Evolutionary conservation across 2,888 invertebrate species (phyloP), one percentile per base, ranked within the genome.

Genomic region (Congeria kusceri): DNA sequence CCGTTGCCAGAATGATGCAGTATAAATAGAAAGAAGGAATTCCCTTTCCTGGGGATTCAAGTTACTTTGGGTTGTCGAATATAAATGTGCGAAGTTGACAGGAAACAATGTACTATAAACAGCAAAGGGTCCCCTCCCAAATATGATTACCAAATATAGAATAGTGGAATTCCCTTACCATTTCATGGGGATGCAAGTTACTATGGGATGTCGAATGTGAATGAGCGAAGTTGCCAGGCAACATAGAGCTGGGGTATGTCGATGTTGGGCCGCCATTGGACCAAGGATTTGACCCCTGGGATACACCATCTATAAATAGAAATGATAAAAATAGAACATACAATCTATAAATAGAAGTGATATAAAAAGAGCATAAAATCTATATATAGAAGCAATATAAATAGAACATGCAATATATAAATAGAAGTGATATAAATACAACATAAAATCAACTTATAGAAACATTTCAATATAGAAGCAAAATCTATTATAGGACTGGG

Each of bases 191-290:
- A 87, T 93, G 93, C 89, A 93, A 92, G 78, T 87, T 90, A 79
- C 89, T 88, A 83, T 91, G 92, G 72, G 93, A 91, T 73, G 93
- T 89, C 74, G 93, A 89, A 85, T 92, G 93, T 86, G 93, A 91
- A 85, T 93, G 91, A 86, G 91, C 91, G 70, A 91, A 87, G 85
- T 87, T 87, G 83, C 87, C 86, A 73, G 88, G 89, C 87, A 92
- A 89, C 91, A 92, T 90, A 81, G 92, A 89, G 67, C 92, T 88
- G 47, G 91, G 90, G 85, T 92, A 91, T 63, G 89, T 90, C 27
- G 92, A 91, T 67, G 92, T 89, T 4, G 92, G 88, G 66, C 92
- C 84, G 76, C 89, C 83, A 39, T 77, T 76, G 15, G 92, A 91
- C 93, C 92, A 93, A 18, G 90, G 92, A 75, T 92, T 92, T 57